Base-by-base conservation (phyloP, 2,888 invertebrate genomes). In the Lysandra bellargus region DNA sequence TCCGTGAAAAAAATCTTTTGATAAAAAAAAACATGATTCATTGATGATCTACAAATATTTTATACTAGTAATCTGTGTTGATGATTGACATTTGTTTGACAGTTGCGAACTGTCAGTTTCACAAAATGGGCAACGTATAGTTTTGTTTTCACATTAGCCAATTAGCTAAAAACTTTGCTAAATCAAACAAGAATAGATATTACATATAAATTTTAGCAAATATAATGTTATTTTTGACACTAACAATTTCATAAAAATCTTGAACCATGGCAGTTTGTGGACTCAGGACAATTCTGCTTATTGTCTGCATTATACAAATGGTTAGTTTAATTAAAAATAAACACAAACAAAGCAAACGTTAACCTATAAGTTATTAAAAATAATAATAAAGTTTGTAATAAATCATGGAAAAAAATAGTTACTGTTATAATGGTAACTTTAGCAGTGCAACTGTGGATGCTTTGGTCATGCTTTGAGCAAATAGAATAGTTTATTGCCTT, bases 201-300 rank as follows among this genome's bases (percentile, higher is more conserved):
- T 61, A 5, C 60, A 37, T 5, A 78, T n/a, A 17, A 61, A 40
- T 78, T 64, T 14, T 44, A 44, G 17, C 33, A 79, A 79, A 60
- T 30, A 79, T 61, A 57, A 30, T 53, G 17, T 76, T 81, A 83
- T 49, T 79, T 60, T 37, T 78, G 78, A 79, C 53, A 33, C 9
- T 5, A 76, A 33, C 33, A 57, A 30, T 53, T 14, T 57, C 53
- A 33, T 6, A 33, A 57, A 14, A 33, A 79, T 79, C 74, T 81
- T 78, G 83, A 83, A 88, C 87, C 86, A 94, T 94, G 94, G 94
- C 93, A 85, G 91, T 94, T 88, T 94, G 94, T 87, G 91, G 92
- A 82, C 84, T 94, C 80, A 88, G 94, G 85, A 94, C 92, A 80
- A 86, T 93, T 84, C 87, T 94, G 85, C 87, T 94, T 85, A 93